These are phyloP conservation scores for Henricia sp. DNA, from an alignment of 53 echinoderm and acorn worm genomes.

Conservation along the genomic window DNA sequence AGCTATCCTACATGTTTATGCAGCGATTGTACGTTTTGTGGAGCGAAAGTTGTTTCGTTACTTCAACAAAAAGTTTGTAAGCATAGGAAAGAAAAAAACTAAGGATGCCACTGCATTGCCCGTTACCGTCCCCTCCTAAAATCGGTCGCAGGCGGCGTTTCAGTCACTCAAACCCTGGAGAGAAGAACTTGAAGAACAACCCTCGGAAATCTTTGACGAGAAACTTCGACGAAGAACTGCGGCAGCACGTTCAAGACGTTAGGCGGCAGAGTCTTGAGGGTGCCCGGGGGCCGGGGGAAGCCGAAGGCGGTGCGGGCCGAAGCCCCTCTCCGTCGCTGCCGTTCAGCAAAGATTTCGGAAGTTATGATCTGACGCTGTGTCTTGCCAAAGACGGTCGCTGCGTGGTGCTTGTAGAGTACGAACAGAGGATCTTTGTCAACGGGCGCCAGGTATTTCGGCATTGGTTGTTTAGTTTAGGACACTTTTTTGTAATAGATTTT, in stretches of 20 bases:
- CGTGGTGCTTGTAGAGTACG: constrained; percentile 91
- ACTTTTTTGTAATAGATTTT: too few species aligned
- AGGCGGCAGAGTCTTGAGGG: background rate
- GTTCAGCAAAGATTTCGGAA: constrained; percentile 92
- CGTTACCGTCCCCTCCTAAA: constrained; percentile 31
- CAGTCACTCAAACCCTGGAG: constrained; percentile 18
- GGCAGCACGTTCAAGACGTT: constrained; percentile 25
- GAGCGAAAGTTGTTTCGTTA: too few species aligned
- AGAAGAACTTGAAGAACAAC: background rate
- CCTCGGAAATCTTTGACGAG: background rate
- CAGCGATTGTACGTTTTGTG: too few species aligned
- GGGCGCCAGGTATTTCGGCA: constrained; percentile 71
- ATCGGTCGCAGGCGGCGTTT: constrained; percentile 4
- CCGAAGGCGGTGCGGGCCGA: background rate
- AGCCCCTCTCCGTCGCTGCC: constrained; percentile 75
- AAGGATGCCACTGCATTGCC: constrained; percentile 35
- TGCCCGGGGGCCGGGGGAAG: background rate
- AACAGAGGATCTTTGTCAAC: constrained; percentile 81
- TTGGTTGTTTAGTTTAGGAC: background rate
- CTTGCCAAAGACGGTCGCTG: constrained; percentile 76
- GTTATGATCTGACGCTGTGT: constrained; percentile 86
- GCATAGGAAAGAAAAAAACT: too few species aligned
- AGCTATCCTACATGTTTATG: too few species aligned
- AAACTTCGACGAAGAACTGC: constrained; percentile 44
- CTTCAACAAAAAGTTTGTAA: too few species aligned